phyloP scores from a whole-genome alignment of 2,113 vertebrate species.

The Talpa occidentalis region DNA sequence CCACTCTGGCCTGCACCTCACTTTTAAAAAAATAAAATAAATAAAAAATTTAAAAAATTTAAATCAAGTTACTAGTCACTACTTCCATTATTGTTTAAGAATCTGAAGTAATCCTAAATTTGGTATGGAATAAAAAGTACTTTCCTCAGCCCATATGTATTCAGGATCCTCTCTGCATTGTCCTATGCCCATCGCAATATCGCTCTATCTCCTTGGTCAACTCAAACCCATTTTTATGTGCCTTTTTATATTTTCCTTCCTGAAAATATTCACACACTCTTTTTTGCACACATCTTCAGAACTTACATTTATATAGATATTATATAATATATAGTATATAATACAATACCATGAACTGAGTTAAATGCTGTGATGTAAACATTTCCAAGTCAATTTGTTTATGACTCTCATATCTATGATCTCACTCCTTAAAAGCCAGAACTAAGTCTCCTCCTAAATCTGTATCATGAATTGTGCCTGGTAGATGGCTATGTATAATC shows the following conservation, averaged over 20 bases:
- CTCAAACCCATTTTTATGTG: background rate
- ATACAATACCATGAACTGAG: background rate
- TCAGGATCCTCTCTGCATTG: background rate
- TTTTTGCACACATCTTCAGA: too few species aligned
- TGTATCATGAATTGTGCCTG: background rate
- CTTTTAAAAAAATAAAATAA: too few species aligned
- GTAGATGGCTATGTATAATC: background rate
- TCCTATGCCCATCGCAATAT: background rate
- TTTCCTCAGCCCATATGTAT: background rate
- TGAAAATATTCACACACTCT: too few species aligned
- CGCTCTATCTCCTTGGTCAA: background rate
- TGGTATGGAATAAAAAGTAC: background rate
- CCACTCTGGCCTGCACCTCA: too few species aligned
- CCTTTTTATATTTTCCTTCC: background rate
- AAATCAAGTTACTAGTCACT: background rate
- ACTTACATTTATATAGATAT: too few species aligned
- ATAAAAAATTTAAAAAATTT: background rate
- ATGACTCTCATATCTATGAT: background rate
- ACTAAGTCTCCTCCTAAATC: background rate
- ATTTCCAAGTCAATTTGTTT: conserved; percentile 13
- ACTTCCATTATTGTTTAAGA: background rate
- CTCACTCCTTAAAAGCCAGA: background rate
- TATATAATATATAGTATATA: background rate
- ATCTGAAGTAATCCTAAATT: conserved; percentile 12
- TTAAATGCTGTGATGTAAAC: conserved; percentile 1